phyloP scores from a whole-genome alignment of 2,888 invertebrate genomes.

The Philonicus albiceps region DNA sequence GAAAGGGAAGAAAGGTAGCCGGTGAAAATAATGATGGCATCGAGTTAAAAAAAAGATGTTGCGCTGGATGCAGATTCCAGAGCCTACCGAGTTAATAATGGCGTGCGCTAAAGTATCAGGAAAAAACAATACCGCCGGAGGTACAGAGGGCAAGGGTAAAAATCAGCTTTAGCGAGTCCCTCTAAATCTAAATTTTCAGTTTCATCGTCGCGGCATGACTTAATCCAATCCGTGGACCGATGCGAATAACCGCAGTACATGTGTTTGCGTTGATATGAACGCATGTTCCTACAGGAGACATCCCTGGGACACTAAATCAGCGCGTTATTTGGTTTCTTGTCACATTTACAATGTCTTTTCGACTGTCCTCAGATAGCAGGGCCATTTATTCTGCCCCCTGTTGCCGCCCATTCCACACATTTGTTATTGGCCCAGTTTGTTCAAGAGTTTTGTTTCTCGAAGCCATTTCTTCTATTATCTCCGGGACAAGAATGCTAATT shows the following conservation, averaged over 20 bases:
- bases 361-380: slow-evolving; percentile 48
- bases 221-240: slow-evolving; percentile 41
- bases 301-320: slow-evolving; percentile 52
- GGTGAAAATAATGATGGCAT: slow-evolving; percentile 22
- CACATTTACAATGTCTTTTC: slow-evolving; percentile 52
- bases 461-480: neutral
- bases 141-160: neutral
- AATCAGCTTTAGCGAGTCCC: neutral
- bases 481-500: neutral
- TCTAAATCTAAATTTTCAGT: slow-evolving; percentile 44
- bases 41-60: neutral
- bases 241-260: slow-evolving; percentile 51
- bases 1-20: neutral
- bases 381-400: slow-evolving; percentile 44
- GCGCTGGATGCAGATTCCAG: neutral
- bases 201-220: slow-evolving; percentile 6
- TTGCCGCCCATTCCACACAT: slow-evolving; percentile 34
- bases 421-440: slow-evolving; percentile 14
- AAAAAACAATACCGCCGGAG: neutral
- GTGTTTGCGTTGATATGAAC: slow-evolving; percentile 52
- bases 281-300: slow-evolving; percentile 51
- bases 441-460: neutral
- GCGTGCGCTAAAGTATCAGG: slow-evolving; percentile 17
- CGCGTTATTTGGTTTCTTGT: slow-evolving; percentile 53
- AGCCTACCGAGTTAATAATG: neutral